Base-by-base conservation (phyloP, 2,888 invertebrate genomes). In the Microctonus brassicae region DNA sequence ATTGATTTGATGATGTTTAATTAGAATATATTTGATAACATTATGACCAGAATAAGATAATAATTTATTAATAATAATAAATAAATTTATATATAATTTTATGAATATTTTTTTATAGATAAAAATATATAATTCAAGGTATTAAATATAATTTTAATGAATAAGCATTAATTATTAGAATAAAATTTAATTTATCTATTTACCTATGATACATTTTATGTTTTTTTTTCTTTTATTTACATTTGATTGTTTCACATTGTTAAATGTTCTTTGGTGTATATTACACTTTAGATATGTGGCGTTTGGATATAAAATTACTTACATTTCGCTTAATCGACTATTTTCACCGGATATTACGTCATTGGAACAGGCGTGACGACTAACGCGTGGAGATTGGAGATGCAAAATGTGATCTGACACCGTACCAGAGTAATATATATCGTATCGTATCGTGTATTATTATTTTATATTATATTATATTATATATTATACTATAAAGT, bases 301-400 rank as follows among this genome's bases (percentile, higher is more conserved):
- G 7, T 29, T n/a, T 34, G 61, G 66, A 42, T 78, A 74, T 79
- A 75, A 69, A 79, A 75, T 81, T 80, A 80, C 77, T 72, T 73
- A 73, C 66, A 81, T 82, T 83, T 76, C 79, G 83, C 83, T 81
- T 80, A 79, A 82, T 82, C 78, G 77, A 78, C 84, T 76, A 75
- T 72, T n/a, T 75, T 76, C 65, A 70, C 82, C 82, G 84, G 84
- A 84, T 81, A 80, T 84, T 79, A 81, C 83, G 82, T 83, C 82
- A 82, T 73, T 73, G 76, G 73, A 70, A 71, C 69, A 47, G 24
- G 39, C 52, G 68, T 69, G 68, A 69, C 73, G 68, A 69, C 73
- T 65, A 70, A 77, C 78, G 79, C 78, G 81, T 79, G 80, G 78
- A 80, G 80, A 82, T 81, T 78, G 79, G 77, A 77, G 81, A 83